Evolutionary conservation across 2,888 invertebrate species (phyloP), one percentile per base, ranked within the genome.

Genomic region (Branchellion lobata): DNA sequence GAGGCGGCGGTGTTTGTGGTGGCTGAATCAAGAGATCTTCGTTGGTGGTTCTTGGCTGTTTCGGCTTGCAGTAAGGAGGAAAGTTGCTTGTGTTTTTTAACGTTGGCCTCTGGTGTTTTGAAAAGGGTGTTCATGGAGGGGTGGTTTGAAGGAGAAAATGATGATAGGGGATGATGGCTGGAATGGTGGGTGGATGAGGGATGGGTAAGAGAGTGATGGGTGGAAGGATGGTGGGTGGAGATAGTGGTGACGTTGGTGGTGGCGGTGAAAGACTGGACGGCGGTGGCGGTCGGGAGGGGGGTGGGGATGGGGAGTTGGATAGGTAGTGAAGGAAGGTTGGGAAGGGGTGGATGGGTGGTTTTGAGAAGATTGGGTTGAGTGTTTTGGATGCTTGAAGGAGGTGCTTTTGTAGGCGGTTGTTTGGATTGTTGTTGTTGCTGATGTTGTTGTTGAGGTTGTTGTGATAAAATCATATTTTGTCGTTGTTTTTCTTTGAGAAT

Each of bases 341-440:
- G 61, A 5, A 57, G 61, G n/a, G 61, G 24, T 8, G 61, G 5
- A n/a, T 57, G 21, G 21, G 24, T 3, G 61, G 24, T n/a, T 14
- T 14, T 5, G 40, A 40, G 40, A 14, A 40, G 5, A 8, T 40
- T 40, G 40, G 40, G 5, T 40, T 5, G 40, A 8, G 5, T 40
- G 40, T 40, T 40, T 5, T 40, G n/a, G n/a, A n/a, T n/a, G n/a
- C n/a, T n/a, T n/a, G 21, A 14, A n/a, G 21, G 61, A 57, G 14
- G 21, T 8, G 61, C 5, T 57, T 8, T 57, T 57, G 61, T 57
- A 5, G n/a, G n/a, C 21, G 61, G 21, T 57, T 57, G 61, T 24
- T 57, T 57, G 5, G n/a, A n/a, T 57, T 57, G 61, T 24, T 24
- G 61, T 57, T 57, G 61, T 57, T 57, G n/a, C 61, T 57, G 21